phyloP scores from a whole-genome alignment of 2,797 vertebrate genomes.

The Molossus molossus region DNA sequence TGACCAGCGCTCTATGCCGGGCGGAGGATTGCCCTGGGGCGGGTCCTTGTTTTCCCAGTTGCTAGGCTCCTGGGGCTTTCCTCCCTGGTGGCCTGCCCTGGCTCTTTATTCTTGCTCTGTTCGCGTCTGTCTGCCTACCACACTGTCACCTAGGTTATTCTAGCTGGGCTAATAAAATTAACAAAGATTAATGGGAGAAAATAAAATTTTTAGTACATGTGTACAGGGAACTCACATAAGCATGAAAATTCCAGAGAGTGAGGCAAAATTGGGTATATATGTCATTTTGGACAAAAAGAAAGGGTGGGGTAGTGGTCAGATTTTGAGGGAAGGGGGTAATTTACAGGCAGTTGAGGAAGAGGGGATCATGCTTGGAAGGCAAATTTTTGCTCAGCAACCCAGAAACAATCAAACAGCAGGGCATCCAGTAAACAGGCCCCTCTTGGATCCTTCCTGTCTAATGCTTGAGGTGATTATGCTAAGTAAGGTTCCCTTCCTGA shows the following conservation, averaged over 20 bases:
- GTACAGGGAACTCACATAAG: not conserved
- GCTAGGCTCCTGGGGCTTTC: too few relatives aligned
- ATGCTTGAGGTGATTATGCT: not conserved
- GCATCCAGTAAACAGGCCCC: not conserved
- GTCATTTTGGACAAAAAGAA: not conserved
- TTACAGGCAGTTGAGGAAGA: not conserved
- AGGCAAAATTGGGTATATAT: not conserved
- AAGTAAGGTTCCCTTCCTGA: not conserved
- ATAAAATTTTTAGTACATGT: not conserved
- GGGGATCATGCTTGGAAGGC: not conserved
- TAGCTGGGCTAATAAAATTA: not conserved
- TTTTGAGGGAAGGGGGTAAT: not conserved
- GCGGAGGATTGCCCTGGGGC: too few relatives aligned
- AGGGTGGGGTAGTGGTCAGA: not conserved
- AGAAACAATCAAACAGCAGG: not conserved
- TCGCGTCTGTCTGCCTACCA: too few relatives aligned
- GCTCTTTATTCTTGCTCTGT: not conserved
- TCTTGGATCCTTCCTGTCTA: not conserved
- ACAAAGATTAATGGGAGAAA: not conserved
- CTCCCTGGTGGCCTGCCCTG: not conserved
- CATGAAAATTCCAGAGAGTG: not conserved
- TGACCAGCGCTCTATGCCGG: too few relatives aligned
- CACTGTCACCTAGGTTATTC: not conserved
- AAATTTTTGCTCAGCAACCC: not conserved
- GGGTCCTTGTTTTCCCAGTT: too few relatives aligned